Percentiles rank a stretch among this genome's conserved stretches.
Conservation (phyloP, 2,888 invertebrate genomes). For the Epiblema foenella region DNA sequence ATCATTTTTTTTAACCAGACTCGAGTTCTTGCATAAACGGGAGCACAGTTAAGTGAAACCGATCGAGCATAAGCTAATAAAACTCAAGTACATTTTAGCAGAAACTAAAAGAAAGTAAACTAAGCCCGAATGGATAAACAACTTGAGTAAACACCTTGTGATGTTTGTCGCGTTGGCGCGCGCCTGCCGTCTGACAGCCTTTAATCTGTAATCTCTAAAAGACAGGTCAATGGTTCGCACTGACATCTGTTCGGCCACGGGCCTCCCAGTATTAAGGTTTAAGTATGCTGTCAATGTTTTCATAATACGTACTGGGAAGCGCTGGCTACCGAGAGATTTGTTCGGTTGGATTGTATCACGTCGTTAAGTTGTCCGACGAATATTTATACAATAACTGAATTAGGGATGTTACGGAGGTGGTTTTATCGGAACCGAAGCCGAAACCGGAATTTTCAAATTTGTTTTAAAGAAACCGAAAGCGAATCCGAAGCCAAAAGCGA, state of each 20-base stretch:
- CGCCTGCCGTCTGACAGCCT: slow-evolving; percentile 37
- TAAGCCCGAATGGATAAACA: slow-evolving; percentile 57
- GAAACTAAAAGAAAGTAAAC: slow-evolving; percentile 58
- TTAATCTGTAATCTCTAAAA: slow-evolving; percentile 39
- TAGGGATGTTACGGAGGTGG: no score
- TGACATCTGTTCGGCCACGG: slow-evolving; percentile 13
- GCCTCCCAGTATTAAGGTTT: slow-evolving; percentile 24
- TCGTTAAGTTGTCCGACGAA: slow-evolving; percentile 15
- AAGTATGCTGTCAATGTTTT: slow-evolving; percentile 37
- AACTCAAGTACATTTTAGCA: slow-evolving; percentile 51
- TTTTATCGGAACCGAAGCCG: no score
- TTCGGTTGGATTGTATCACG: slow-evolving; percentile 19
- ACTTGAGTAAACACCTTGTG: slow-evolving; percentile 40
- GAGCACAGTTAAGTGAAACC: slow-evolving; percentile 43
- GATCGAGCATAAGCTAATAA: slow-evolving; percentile 45
- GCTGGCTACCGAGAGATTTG: slow-evolving; percentile 19
- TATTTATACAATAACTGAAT: slow-evolving; percentile 23
- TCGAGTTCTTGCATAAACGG: background rate
- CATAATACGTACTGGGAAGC: slow-evolving; percentile 35
- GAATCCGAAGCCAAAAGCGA: no score
- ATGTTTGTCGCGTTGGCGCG: slow-evolving; percentile 34
- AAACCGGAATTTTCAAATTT: no score
- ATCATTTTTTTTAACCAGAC: no score
- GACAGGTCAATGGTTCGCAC: slow-evolving; percentile 39
- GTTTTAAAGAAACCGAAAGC: no score